A percentile compares a stretch with the other conserved stretches of the same genome.
Conservation (phyloP, 2,113 vertebrate genomes). For the Sinocyclocheilus grahami region DNA sequence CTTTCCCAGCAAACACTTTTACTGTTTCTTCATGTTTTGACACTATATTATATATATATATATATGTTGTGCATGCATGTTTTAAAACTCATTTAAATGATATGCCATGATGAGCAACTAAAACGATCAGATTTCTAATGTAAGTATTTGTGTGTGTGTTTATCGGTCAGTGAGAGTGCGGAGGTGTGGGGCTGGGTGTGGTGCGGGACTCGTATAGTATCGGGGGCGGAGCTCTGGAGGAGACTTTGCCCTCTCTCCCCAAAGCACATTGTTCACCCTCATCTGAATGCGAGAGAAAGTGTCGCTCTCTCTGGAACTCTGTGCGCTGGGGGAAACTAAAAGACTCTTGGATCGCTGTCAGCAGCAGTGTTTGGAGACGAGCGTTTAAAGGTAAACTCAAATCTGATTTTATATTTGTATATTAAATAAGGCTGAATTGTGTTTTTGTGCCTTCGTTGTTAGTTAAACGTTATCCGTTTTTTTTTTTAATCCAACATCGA, state of each 20-base stretch:
- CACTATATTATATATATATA: neutral
- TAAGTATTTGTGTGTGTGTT: neutral
- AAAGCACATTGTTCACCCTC: conserved; percentile 39
- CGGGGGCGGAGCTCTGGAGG: conserved; percentile 54
- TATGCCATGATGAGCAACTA: neutral
- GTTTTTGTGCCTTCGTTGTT: neutral
- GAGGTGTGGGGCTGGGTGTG: conserved; percentile 50
- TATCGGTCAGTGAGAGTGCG: neutral
- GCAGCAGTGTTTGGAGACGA: conserved; percentile 19
- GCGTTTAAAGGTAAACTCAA: conserved; percentile 30
- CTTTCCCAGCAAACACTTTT: neutral
- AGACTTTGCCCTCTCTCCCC: conserved; percentile 26
- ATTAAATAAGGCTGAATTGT: neutral
- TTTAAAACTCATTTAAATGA: neutral
- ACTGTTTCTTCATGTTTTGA: neutral
- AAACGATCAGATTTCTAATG: neutral
- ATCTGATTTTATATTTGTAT: neutral
- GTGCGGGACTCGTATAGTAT: conserved; percentile 38
- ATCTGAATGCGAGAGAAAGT: conserved; percentile 50
- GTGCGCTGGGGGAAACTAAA: conserved; percentile 18
- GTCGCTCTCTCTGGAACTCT: conserved; percentile 30
- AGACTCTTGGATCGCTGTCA: conserved; percentile 13
- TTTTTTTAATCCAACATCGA: neutral
- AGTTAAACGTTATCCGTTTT: neutral
- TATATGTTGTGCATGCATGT: neutral